Percentiles rank a stretch among this genome's conserved stretches.
Evolutionary conservation across 1,140 invertebrate genomes (phyloP).

Genomic region (Atta cephalotes): DNA sequence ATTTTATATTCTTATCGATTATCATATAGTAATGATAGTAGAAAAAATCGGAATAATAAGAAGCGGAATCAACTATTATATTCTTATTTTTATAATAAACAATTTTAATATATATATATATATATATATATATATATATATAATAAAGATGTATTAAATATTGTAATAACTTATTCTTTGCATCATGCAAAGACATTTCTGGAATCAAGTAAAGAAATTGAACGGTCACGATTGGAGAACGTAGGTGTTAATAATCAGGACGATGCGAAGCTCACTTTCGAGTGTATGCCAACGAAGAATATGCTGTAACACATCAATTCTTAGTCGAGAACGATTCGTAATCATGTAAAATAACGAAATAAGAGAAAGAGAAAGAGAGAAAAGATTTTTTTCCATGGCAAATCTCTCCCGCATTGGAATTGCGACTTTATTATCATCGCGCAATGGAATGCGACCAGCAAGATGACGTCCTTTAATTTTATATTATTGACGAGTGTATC

Average conservation of each 20-base stretch:
- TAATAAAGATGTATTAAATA: background rate
- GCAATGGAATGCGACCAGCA: conserved; percentile 23
- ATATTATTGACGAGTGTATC: conserved; percentile 48
- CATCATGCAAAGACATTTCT: background rate
- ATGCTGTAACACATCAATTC: conserved; percentile 28
- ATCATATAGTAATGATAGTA: no score
- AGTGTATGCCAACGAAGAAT: conserved; percentile 14
- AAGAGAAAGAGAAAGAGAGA: background rate
- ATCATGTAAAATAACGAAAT: background rate
- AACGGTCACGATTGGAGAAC: background rate
- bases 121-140: background rate
- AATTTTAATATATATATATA: background rate
- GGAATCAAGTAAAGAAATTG: background rate
- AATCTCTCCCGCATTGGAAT: conserved; percentile 34
- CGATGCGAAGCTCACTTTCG: conserved; percentile 21
- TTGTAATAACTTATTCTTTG: conserved; percentile 4
- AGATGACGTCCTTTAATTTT: conserved; percentile 61
- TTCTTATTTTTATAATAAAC: background rate
- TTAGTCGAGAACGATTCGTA: conserved; percentile 22
- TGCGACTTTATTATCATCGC: conserved; percentile 54
- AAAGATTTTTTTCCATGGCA: background rate
- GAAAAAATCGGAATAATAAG: background rate
- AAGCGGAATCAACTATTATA: background rate
- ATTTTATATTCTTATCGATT: background rate
- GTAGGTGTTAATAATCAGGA: background rate